Percentiles rank a stretch among this genome's conserved stretches.
phyloP scores from a whole-genome alignment of 2,888 invertebrate species.

The Limenitis arthemis region DNA sequence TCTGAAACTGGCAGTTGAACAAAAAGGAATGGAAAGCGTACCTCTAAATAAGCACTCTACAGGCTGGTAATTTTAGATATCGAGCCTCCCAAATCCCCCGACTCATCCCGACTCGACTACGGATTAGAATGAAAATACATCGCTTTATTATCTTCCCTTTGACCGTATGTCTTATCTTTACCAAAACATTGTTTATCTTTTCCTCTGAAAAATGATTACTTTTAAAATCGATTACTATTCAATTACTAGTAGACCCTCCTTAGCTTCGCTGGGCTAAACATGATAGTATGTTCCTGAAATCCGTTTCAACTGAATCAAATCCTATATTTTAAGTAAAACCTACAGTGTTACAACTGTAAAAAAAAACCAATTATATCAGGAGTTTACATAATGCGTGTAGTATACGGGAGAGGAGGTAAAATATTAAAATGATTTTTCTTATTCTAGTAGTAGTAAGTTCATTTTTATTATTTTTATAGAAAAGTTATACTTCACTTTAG shows the following conservation, averaged over 20 bases:
- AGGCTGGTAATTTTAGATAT: conserved; percentile 69
- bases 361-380: too few species aligned
- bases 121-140: conserved; percentile 68
- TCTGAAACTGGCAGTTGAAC: conserved; percentile 64
- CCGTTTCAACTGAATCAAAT: too few species aligned
- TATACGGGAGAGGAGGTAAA: too few species aligned
- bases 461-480: too few species aligned
- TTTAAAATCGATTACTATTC: conserved; percentile 31
- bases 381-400: too few species aligned
- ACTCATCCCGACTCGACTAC: conserved; percentile 45
- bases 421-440: too few species aligned
- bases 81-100: conserved; percentile 51
- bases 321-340: too few species aligned
- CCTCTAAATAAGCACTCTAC: conserved; percentile 62
- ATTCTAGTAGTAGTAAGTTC: too few species aligned
- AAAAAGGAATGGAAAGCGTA: conserved; percentile 58
- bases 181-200: conserved; percentile 39
- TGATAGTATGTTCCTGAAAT: neutral
- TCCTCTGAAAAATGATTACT: conserved; percentile 38
- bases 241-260: neutral
- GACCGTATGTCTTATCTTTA: conserved; percentile 62
- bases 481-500: too few species aligned
- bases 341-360: too few species aligned
- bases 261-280: neutral
- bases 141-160: conserved; percentile 65